Conservation (phyloP, 2,888 invertebrate species). For the Labia minor region DNA sequence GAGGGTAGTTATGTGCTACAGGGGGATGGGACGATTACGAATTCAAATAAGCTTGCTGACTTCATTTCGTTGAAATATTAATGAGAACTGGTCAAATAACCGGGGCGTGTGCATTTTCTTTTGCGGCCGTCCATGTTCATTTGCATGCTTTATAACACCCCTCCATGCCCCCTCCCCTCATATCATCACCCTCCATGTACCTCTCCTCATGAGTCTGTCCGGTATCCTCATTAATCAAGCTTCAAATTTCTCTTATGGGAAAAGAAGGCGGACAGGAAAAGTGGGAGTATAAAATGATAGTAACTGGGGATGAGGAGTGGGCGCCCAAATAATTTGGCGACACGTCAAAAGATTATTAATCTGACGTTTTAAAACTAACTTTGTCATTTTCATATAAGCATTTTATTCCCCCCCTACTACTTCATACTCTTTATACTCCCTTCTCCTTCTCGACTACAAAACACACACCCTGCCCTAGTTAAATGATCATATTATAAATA, state of each 20-base stretch:
- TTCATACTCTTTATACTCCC: no score
- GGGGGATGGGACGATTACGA: background rate
- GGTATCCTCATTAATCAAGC: slow-evolving; percentile 4
- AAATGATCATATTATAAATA: background rate
- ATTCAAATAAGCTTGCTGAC: slow-evolving; percentile 13
- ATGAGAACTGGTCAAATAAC: slow-evolving; percentile 7
- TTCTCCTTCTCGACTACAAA: no score
- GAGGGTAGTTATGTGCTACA: background rate
- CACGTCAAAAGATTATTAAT: background rate
- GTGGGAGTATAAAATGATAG: no score
- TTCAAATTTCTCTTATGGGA: slow-evolving; percentile 13
- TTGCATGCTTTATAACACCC: slow-evolving; percentile 1
- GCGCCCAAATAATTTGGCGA: slow-evolving; percentile 7
- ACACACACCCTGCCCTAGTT: no score
- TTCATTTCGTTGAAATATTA: slow-evolving; percentile 13
- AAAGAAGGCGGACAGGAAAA: background rate
- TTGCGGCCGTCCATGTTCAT: background rate
- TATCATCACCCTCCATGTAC: no score
- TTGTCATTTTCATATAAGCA: background rate
- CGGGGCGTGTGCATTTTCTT: slow-evolving; percentile 13
- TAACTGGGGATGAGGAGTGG: background rate
- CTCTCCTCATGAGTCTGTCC: background rate
- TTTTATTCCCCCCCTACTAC: background rate
- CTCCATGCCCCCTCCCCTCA: background rate
- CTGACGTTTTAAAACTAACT: background rate